These are phyloP conservation scores for Muschampia plurimacula DNA, from an alignment of 2,888 invertebrate species.

Conservation along the genomic window DNA sequence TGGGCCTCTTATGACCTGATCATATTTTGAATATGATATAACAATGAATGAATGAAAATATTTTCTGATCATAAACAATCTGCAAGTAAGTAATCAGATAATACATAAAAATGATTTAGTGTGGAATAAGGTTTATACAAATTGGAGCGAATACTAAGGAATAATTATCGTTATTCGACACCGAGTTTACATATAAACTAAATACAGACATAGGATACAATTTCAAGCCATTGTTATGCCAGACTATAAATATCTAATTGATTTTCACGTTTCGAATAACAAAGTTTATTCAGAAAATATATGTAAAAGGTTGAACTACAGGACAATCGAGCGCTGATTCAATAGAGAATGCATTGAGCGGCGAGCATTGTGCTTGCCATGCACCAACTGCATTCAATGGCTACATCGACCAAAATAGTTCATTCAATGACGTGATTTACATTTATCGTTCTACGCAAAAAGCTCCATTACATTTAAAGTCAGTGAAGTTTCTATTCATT, in stretches of 20 bases:
- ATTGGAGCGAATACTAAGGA: background rate
- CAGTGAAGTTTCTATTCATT: constrained; percentile 13
- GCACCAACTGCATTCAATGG: constrained; percentile 71
- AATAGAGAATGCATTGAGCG: constrained; percentile 69
- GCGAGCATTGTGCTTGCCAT: constrained; percentile 71
- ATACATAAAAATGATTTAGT: background rate
- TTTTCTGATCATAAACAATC: background rate
- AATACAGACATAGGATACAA: constrained; percentile 1
- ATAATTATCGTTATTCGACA: background rate
- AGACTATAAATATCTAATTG: constrained; percentile 14
- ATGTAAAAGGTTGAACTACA: constrained; percentile 39
- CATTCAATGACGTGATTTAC: constrained; percentile 76
- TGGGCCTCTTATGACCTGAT: too few species aligned
- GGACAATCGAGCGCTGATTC: constrained; percentile 75
- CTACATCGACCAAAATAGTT: constrained; percentile 65
- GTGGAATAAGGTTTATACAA: background rate
- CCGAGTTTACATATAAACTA: background rate
- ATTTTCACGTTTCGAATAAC: constrained; percentile 27
- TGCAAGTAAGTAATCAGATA: too few species aligned
- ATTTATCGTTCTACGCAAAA: constrained; percentile 62
- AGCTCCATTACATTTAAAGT: constrained; percentile 36
- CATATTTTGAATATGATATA: too few species aligned
- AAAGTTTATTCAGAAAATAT: constrained; percentile 28
- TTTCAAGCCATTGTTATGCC: background rate
- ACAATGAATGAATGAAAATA: background rate